Evolutionary conservation across 2,113 vertebrate species (phyloP).

Genomic region (Quiscalus mexicanus): DNA sequence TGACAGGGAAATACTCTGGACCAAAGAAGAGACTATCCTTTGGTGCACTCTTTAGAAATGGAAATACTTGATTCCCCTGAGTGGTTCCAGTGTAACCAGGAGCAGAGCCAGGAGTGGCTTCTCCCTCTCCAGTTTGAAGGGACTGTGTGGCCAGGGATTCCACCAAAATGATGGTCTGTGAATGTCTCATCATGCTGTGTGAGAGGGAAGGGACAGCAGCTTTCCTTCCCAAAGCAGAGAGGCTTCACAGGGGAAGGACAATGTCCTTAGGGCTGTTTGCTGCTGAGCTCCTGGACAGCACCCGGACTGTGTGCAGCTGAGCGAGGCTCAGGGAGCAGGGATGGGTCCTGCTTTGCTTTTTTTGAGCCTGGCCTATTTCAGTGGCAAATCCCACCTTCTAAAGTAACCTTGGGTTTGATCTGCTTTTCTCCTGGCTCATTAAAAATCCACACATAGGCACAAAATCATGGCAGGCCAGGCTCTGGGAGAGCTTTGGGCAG

Average conservation of each 20-base stretch:
- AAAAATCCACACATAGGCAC: not conserved
- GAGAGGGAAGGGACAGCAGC: not conserved
- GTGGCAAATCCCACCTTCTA: not conserved
- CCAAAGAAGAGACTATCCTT: not conserved
- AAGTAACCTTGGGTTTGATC: not conserved
- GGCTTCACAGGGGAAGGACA: not conserved
- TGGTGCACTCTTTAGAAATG: constrained; percentile 29
- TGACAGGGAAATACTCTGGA: not conserved
- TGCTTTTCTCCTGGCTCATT: not conserved
- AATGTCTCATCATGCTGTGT: not conserved
- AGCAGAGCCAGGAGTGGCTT: not conserved
- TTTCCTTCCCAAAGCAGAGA: not conserved
- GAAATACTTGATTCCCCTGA: not conserved
- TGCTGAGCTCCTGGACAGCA: not conserved
- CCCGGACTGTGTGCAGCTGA: fast-evolving
- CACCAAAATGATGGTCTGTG: not conserved
- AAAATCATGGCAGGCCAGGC: not conserved
- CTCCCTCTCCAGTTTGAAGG: not conserved
- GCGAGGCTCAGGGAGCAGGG: not conserved
- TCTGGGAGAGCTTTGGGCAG: not conserved
- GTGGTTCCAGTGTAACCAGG: not conserved
- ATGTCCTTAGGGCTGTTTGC: not conserved
- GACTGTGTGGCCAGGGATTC: not conserved
- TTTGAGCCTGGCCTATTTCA: not conserved
- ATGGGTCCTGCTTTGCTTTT: not conserved